Evolutionary conservation across 2,113 vertebrate genomes (phyloP).

Genomic region (Ceyx melanurus): DNA sequence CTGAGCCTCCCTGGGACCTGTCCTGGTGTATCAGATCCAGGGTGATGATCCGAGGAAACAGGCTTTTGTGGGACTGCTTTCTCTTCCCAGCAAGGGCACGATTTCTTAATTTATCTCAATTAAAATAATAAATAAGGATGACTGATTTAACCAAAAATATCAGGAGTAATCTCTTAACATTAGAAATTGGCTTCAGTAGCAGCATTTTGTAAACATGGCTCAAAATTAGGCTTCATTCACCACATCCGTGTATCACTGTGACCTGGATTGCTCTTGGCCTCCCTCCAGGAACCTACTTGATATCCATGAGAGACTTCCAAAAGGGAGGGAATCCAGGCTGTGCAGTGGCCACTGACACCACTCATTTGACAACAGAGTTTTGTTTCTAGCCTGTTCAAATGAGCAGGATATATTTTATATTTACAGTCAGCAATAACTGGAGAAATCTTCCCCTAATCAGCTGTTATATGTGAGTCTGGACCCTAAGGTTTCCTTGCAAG

Average conservation of each 20-base stretch:
- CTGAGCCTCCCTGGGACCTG: neutral
- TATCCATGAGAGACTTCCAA: slow-evolving; percentile 15
- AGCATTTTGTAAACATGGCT: neutral
- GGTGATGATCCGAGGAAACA: neutral
- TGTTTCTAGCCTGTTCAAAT: neutral
- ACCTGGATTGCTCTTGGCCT: neutral
- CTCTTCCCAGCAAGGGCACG: fast-evolving
- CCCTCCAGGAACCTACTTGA: slow-evolving; percentile 1
- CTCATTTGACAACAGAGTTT: neutral
- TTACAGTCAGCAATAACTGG: neutral
- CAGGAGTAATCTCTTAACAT: neutral
- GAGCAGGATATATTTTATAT: neutral
- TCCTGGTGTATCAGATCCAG: neutral
- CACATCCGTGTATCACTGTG: neutral
- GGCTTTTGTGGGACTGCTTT: neutral
- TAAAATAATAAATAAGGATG: neutral
- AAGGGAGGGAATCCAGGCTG: neutral
- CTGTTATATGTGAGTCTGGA: neutral
- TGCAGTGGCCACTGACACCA: neutral
- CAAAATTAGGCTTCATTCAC: neutral
- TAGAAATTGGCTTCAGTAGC: neutral
- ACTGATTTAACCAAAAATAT: neutral
- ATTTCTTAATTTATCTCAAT: neutral
- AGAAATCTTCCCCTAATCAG: neutral
- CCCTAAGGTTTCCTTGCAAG: neutral